Evolutionary conservation across 2,113 vertebrate genomes (phyloP).

Genomic region (Perca schrenkii): DNA sequence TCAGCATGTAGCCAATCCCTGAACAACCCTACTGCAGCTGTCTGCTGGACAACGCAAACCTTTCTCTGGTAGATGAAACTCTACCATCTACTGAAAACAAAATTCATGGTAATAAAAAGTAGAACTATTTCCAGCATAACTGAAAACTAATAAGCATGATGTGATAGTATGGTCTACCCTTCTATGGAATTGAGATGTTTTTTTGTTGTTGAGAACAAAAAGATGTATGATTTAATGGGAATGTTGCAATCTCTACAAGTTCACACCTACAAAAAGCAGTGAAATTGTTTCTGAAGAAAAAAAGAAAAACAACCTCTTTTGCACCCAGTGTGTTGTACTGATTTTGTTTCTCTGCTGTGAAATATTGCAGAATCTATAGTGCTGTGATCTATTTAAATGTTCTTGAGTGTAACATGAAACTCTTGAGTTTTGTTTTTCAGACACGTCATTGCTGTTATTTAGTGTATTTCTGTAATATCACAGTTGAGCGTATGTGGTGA

Average conservation of each 20-base stretch:
- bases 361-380: constrained; percentile 85
- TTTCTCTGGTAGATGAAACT: constrained; percentile 22
- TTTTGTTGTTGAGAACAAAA: constrained; percentile 68
- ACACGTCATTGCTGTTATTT: constrained; percentile 82
- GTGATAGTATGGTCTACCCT: constrained; percentile 78
- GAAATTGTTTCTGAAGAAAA: constrained; percentile 25
- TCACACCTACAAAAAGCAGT: constrained; percentile 67
- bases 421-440: constrained; percentile 82
- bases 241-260: constrained; percentile 84
- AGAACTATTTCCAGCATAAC: constrained; percentile 44
- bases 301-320: constrained; percentile 83
- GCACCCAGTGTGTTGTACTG: constrained; percentile 86
- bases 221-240: constrained; percentile 86
- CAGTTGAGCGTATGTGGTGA: constrained; percentile 78
- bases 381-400: constrained; percentile 74
- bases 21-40: constrained; percentile 32
- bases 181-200: constrained; percentile 71
- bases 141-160: constrained; percentile 75
- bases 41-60: constrained; percentile 18
- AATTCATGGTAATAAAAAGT: constrained; percentile 17
- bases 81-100: constrained; percentile 59
- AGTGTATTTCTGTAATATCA: constrained; percentile 81
- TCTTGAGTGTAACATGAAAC: constrained; percentile 74
- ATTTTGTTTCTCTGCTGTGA: constrained; percentile 85
- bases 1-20: constrained; percentile 72